Conservation (phyloP, 2,888 invertebrate genomes). For the Tetragonisca angustula region DNA sequence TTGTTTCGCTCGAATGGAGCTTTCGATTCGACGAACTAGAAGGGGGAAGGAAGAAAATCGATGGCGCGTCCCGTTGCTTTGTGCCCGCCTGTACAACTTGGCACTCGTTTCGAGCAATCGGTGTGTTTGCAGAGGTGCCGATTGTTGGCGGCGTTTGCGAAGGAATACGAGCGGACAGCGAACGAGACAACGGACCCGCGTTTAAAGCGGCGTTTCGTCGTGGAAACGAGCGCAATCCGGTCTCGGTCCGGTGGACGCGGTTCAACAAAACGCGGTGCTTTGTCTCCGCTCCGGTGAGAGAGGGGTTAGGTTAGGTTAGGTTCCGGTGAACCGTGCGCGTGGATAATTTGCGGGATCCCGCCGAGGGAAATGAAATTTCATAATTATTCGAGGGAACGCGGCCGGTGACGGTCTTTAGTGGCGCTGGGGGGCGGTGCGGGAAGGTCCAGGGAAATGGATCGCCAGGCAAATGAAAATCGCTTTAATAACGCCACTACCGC, state of each 20-base stretch:
- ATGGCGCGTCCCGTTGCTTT: background rate
- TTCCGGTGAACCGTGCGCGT: constrained; percentile 15
- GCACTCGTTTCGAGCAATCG: background rate
- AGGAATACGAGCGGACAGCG: background rate
- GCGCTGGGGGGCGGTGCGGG: background rate
- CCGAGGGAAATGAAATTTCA: constrained; percentile 41
- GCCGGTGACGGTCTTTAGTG: background rate
- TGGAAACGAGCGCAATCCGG: background rate
- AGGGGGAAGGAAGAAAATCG: background rate
- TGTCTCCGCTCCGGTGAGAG: background rate
- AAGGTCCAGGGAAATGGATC: constrained; percentile 33
- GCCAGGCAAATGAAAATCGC: constrained; percentile 42
- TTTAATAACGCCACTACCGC: constrained; percentile 48
- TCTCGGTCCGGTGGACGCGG: background rate
- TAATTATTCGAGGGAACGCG: constrained; percentile 35
- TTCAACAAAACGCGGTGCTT: background rate
- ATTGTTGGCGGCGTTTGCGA: no score
- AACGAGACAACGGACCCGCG: background rate
- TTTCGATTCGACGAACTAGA: background rate
- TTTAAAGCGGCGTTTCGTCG: background rate
- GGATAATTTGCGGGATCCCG: constrained; percentile 34
- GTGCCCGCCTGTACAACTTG: background rate
- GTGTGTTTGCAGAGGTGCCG: background rate
- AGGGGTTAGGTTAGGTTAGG: no score
- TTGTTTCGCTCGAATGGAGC: background rate